Evolutionary conservation across 2,113 vertebrate species (phyloP), one percentile per base, ranked within the genome.

Genomic region (Phyllopteryx taeniolatus): DNA sequence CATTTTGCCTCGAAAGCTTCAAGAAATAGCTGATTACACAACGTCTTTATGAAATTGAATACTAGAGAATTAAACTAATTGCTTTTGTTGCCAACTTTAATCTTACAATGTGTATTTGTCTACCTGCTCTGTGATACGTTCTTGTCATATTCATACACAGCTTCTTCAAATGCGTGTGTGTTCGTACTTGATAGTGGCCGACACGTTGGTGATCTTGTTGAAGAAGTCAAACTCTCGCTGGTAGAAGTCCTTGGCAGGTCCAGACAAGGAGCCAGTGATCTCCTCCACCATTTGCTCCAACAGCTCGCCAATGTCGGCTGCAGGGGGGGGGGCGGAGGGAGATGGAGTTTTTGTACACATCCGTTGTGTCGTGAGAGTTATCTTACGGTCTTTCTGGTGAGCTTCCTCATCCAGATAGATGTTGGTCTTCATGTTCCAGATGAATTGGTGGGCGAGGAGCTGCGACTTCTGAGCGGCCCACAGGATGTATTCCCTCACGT

Each of bases 401-500:
- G 89, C 96, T 79, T 99, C 97, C 77, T 99, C 96, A 20, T 98
- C 96, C 63, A 95, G 78, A 84, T 85, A 98, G 81, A 97, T 94
- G 87, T 98, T 99, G 5, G 96, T 99, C 86, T 98, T 98, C 96
- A 99, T 99, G 89, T 99, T 98, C 96, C 97, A 98, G 88, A 99
- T 98, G 81, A 99, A 98, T 27, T 98, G 97, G 81, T 99, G 96
- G 54, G 96, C 96, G 86, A 99, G 87, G 2, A 98, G 95, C 89
- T 98, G 97, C 64, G 97, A 99, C 84, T 95, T 97, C 83, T 96
- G 91, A 51, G 97, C 97, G 0, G 96, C 97, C 95, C 96, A 97
- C 43, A 98, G 85, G 85, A 99, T 98, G 82, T 99, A 99, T 81
- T 98, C 96, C 61, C 97, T 93, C 63, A 99, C 96, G 0, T 99